phyloP scores from a whole-genome alignment of 2,113 vertebrate species.

The Anthoscopus minutus region DNA sequence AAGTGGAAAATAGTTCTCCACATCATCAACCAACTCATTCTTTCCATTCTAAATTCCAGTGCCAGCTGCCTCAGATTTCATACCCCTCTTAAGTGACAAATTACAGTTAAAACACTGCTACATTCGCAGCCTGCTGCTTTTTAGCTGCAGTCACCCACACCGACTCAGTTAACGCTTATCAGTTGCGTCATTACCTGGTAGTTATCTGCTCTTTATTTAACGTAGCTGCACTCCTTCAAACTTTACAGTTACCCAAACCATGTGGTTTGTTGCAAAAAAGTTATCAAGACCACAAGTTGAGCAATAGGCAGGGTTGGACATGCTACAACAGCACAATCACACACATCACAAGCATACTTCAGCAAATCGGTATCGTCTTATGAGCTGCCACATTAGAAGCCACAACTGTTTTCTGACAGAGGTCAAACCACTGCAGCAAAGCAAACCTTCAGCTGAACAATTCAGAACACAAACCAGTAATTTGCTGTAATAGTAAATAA shows the following conservation, averaged over 20 bases:
- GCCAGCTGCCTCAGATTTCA: conserved; percentile 31
- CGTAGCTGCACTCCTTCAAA: not conserved
- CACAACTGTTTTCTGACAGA: not conserved
- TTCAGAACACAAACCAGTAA: not conserved
- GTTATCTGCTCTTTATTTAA: not conserved
- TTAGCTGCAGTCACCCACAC: not conserved
- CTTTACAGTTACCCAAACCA: not conserved
- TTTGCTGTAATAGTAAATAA: not conserved
- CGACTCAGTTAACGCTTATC: not conserved
- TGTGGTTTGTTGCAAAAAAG: not conserved
- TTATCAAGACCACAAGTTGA: not conserved
- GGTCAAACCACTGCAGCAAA: not conserved
- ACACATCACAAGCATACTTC: not conserved
- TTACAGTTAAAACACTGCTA: not conserved
- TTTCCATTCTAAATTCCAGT: conserved; percentile 31
- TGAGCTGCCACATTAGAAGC: not conserved
- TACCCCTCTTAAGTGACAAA: not conserved
- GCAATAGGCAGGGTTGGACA: not conserved
- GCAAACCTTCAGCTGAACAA: not conserved
- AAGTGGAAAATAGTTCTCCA: conserved; percentile 36
- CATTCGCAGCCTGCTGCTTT: not conserved
- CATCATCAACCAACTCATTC: conserved; percentile 22
- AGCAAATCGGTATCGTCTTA: not conserved
- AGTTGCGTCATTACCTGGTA: not conserved
- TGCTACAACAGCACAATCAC: not conserved